These are phyloP conservation scores for Tyria jacobaeae DNA, from an alignment of 2,888 invertebrate genomes.

Conservation along the genomic window DNA sequence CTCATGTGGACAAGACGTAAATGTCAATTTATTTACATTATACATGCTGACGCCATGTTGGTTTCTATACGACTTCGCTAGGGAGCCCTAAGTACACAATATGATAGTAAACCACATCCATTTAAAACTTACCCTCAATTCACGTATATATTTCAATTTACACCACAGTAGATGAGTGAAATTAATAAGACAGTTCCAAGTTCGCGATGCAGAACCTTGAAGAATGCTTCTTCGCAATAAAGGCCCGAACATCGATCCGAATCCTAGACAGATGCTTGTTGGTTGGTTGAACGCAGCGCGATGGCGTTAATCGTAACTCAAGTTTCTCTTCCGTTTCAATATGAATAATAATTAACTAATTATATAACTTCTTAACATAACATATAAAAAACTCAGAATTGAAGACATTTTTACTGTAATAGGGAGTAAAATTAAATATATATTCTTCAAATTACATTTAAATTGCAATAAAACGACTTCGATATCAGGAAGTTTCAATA, in stretches of 20 bases:
- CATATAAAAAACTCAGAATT: conserved; percentile 13
- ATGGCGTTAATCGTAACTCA: conserved; percentile 59
- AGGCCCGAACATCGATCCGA: conserved; percentile 90
- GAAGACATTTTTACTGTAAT: conserved; percentile 19
- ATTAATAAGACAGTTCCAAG: conserved; percentile 89
- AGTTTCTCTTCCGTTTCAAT: conserved; percentile 52
- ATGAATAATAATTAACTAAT: conserved; percentile 20
- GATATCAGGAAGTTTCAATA: conserved; percentile 42
- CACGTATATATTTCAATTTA: conserved; percentile 86
- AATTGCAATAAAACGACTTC: conserved; percentile 40
- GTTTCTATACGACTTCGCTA: conserved; percentile 70
- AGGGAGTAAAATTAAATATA: conserved; percentile 11
- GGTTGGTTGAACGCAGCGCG: conserved; percentile 67
- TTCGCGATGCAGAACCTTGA: conserved; percentile 89
- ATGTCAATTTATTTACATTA: conserved; percentile 84
- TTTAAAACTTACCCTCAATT: conserved; percentile 80
- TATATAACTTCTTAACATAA: conserved; percentile 7
- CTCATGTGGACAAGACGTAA: conserved; percentile 55
- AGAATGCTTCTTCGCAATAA: conserved; percentile 88
- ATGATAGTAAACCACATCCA: conserved; percentile 53
- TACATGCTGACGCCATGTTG: conserved; percentile 85
- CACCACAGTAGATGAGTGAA: conserved; percentile 88
- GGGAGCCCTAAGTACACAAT: conserved; percentile 71
- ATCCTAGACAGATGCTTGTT: conserved; percentile 75
- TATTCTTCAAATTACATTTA: conserved; percentile 11